phyloP scores from a whole-genome alignment of 1,140 invertebrate species.

The Drosophila mayri region DNA sequence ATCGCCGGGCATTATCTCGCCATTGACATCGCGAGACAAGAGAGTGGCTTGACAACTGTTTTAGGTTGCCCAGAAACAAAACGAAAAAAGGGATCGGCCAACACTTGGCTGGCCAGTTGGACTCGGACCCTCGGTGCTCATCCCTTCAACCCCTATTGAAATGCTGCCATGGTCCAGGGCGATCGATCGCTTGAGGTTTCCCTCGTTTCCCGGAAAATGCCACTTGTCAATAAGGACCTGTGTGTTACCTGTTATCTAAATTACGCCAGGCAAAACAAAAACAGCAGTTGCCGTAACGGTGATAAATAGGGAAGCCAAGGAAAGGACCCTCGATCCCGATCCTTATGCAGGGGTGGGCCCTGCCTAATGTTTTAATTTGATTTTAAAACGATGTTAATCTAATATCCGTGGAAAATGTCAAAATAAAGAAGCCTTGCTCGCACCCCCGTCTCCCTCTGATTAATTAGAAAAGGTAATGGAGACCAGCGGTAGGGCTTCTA shows the following conservation, averaged over 20 bases:
- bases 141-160: slow-evolving; percentile 42
- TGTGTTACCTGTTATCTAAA: slow-evolving; percentile 83
- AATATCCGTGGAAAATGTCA: slow-evolving; percentile 85
- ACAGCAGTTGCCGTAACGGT: slow-evolving; percentile 77
- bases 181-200: slow-evolving; percentile 48
- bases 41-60: slow-evolving; percentile 75
- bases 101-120: slow-evolving; percentile 75
- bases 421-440: slow-evolving; percentile 66
- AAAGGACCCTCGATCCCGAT: slow-evolving; percentile 27
- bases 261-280: slow-evolving; percentile 79
- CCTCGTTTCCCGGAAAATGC: slow-evolving; percentile 76
- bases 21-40: slow-evolving; percentile 77
- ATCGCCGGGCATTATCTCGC: slow-evolving; percentile 75
- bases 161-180: slow-evolving; percentile 44
- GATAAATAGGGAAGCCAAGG: slow-evolving; percentile 37
- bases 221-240: slow-evolving; percentile 79
- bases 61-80: slow-evolving; percentile 41
- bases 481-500: slow-evolving; percentile 29
- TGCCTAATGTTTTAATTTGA: slow-evolving; percentile 84
- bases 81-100: slow-evolving; percentile 50
- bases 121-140: slow-evolving; percentile 15
- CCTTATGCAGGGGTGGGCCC: slow-evolving; percentile 61
- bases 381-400: slow-evolving; percentile 84
- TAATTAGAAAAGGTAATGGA: slow-evolving; percentile 72
- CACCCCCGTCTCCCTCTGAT: slow-evolving; percentile 35